phyloP scores from a whole-genome alignment of 2,797 vertebrate species.

The Tokudaia tokunoshimensis region DNA sequence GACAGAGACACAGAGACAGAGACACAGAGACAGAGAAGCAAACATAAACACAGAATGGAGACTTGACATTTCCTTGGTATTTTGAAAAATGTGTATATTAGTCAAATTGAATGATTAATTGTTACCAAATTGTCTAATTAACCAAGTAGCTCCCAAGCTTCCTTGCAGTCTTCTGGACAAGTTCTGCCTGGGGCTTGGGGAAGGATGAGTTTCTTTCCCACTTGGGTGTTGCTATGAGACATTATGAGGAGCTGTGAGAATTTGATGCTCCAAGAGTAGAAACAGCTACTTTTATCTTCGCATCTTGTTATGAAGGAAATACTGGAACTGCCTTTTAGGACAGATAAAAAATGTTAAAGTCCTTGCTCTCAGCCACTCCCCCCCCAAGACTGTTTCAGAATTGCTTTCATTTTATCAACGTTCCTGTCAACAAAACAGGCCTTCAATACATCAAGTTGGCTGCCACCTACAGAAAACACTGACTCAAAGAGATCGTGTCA shows the following conservation, averaged over 20 bases:
- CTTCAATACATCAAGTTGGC: not conserved
- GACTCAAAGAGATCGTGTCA: not conserved
- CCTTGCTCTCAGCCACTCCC: not conserved
- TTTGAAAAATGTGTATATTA: constrained; percentile 66
- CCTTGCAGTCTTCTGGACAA: constrained; percentile 48
- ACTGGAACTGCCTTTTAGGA: not conserved
- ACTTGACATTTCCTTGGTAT: constrained; percentile 65
- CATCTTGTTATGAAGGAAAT: not conserved
- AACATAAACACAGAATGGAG: constrained; percentile 23
- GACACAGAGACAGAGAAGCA: not conserved
- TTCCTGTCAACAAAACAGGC: constrained; percentile 11
- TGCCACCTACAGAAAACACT: not conserved
- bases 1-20: not conserved
- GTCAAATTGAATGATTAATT: constrained; percentile 68
- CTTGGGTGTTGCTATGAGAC: not conserved
- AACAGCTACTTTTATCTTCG: not conserved
- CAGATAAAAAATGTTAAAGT: not conserved
- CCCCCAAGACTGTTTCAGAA: not conserved
- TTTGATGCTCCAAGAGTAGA: not conserved
- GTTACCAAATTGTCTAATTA: constrained; percentile 75
- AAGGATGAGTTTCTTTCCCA: constrained; percentile 25
- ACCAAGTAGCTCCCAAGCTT: constrained; percentile 53
- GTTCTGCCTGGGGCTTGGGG: not conserved
- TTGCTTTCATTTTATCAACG: constrained; percentile 60
- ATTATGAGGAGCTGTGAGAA: not conserved